Base-by-base conservation (phyloP, 2,888 invertebrate genomes). In the Pasiphila rectangulata region DNA sequence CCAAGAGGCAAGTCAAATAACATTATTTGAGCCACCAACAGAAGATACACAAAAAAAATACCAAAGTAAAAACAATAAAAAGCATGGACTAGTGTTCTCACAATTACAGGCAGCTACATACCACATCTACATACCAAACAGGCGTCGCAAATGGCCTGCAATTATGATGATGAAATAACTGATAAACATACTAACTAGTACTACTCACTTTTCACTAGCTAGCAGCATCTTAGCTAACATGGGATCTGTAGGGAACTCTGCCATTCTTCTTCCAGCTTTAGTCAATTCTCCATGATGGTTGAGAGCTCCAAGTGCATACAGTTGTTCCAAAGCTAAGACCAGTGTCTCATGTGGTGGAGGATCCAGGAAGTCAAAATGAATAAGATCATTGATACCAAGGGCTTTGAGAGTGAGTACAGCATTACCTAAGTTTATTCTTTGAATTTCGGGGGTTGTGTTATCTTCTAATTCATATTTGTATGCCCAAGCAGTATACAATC, bases 211-310 rank as follows among this genome's bases (percentile, higher is more conserved):
- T 89, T 99, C 99, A 68, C 98, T 96, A 0, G 99, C 98, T 39
- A 99, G 77, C 43, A 99, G 90, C 97, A 98, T 98, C 89, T 99
- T 99, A 0, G 98, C 97, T 93, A 99, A 95, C 97, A 98, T 97
- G 0, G 99, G 99, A 86, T 99, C 98, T 6, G 98, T 94, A 0
- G 99, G 99, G 80, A 99, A 98, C 82, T 99, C 99, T 0, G 99
- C 99, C 99, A 99, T 99, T 74, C 97, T 90, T 58, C 99, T 90
- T 0, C 99, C 99, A 50, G 98, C 90, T 80, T 98, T 98, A 1
- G 99, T 99, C 42, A 99, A 87, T 84, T 99, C 98, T 0, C 99
- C 99, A 64, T 95, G 94, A 89, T 99, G 98, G 89, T 99, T 99
- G 6, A 99, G 89, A 1, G 99, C 99, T 3, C 99, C 98, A 35